A percentile compares a stretch with the other conserved stretches of the same genome.
Conservation (phyloP, 2,888 invertebrate genomes). For the Mesorhabditis sp. region DNA sequence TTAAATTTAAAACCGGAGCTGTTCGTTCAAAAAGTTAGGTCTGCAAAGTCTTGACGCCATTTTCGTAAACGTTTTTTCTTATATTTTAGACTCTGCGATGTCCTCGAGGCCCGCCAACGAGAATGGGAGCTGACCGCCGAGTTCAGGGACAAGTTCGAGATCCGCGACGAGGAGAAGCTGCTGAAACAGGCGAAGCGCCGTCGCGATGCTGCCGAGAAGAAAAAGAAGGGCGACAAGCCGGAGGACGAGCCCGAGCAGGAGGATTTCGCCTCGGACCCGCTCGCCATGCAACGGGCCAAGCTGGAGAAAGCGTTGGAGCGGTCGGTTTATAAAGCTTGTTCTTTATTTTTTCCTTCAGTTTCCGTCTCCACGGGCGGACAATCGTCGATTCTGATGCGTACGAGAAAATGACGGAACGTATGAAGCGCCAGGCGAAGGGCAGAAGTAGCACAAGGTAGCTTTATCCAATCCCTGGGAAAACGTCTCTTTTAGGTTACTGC, state of each 20-base stretch:
- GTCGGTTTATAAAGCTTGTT: slow-evolving; percentile 11
- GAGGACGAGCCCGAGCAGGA: slow-evolving; percentile 28
- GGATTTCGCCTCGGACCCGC: slow-evolving; percentile 37
- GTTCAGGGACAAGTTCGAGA: slow-evolving; percentile 47
- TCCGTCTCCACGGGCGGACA: slow-evolving; percentile 45
- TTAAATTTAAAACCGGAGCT: too few relatives aligned
- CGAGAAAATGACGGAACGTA: slow-evolving; percentile 41
- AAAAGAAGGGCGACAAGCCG: not conserved
- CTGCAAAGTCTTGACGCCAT: too few relatives aligned
- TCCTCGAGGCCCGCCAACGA: not conserved
- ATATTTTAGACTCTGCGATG: not conserved
- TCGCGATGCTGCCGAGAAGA: slow-evolving; percentile 45
- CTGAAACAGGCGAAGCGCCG: slow-evolving; percentile 50
- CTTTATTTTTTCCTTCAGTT: slow-evolving; percentile 20
- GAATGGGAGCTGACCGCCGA: slow-evolving; percentile 45
- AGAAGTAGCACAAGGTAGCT: slow-evolving; percentile 26
- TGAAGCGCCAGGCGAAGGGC: slow-evolving; percentile 31
- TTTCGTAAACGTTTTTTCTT: too few relatives aligned
- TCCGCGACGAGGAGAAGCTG: slow-evolving; percentile 50
- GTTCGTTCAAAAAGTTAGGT: too few relatives aligned
- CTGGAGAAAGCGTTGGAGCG: slow-evolving; percentile 45
- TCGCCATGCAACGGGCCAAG: slow-evolving; percentile 42
- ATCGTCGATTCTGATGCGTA: slow-evolving; percentile 46
- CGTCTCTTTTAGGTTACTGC: slow-evolving; percentile 27
- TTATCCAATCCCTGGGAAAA: not conserved